Evolutionary conservation across 2,113 vertebrate genomes (phyloP).

Genomic region (Psilopsiagon aurifrons): DNA sequence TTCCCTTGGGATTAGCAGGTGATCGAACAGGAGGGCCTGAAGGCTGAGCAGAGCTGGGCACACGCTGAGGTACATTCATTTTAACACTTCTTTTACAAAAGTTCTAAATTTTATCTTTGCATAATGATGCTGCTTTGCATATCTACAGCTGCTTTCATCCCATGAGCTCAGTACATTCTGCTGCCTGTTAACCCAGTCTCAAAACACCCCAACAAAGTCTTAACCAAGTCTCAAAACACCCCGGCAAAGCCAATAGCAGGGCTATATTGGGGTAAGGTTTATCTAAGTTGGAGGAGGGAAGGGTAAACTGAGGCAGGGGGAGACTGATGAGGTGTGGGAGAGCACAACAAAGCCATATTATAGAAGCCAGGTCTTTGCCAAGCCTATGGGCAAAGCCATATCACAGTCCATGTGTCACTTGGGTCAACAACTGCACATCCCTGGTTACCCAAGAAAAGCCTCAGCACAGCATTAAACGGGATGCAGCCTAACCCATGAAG

Average conservation of each 20-base stretch:
- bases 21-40: not conserved
- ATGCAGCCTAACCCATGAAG: fast-evolving
- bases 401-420: fast-evolving
- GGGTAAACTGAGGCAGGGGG: not conserved
- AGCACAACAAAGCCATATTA: fast-evolving
- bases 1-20: slow-evolving; percentile 18
- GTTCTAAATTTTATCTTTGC: slow-evolving; percentile 38
- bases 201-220: not conserved
- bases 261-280: not conserved
- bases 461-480: fast-evolving
- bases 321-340: fast-evolving
- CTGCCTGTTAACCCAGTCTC: slow-evolving; percentile 52
- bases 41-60: not conserved
- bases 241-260: not conserved
- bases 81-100: slow-evolving; percentile 47
- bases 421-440: not conserved
- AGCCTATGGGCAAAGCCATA: not conserved
- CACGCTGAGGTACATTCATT: not conserved
- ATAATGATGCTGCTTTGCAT: slow-evolving; percentile 61
- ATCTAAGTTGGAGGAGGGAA: not conserved
- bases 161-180: not conserved
- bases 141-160: slow-evolving; percentile 39
- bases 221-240: slow-evolving; percentile 56
- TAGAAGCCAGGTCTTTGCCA: not conserved
- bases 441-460: not conserved